These are phyloP conservation scores for Pagrus major DNA, from an alignment of 2,113 vertebrate species.

Conservation along the genomic window DNA sequence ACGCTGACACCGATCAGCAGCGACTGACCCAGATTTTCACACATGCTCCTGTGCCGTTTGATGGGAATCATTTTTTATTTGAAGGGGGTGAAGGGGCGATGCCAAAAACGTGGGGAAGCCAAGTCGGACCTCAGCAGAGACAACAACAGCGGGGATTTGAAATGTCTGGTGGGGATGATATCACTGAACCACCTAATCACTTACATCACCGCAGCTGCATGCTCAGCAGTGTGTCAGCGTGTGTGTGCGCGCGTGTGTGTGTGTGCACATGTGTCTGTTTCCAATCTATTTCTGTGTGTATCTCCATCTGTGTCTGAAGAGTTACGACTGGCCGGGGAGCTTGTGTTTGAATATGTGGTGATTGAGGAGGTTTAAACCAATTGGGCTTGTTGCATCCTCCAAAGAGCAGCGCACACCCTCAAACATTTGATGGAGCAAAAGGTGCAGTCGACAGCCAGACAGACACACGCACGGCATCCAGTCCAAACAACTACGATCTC, in stretches of 20 bases:
- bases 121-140: slow-evolving; percentile 69
- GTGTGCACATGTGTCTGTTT: slow-evolving; percentile 54
- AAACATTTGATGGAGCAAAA: background rate
- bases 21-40: slow-evolving; percentile 73
- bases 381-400: slow-evolving; percentile 14
- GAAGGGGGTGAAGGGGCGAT: background rate
- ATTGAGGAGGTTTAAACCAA: slow-evolving; percentile 58
- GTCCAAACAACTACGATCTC: slow-evolving; percentile 9
- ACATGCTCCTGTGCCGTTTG: slow-evolving; percentile 57
- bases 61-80: slow-evolving; percentile 51
- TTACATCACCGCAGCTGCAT: slow-evolving; percentile 85
- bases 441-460: slow-evolving; percentile 7
- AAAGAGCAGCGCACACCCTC: slow-evolving; percentile 1
- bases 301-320: slow-evolving; percentile 66
- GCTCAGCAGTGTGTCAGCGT: slow-evolving; percentile 71
- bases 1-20: slow-evolving; percentile 58
- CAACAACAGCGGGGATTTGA: slow-evolving; percentile 73
- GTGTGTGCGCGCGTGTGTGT: slow-evolving; percentile 33
- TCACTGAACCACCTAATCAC: slow-evolving; percentile 81
- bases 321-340: slow-evolving; percentile 36
- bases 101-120: slow-evolving; percentile 61
- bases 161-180: slow-evolving; percentile 81
- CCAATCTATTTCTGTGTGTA: slow-evolving; percentile 61
- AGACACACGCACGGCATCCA: background rate
- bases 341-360: slow-evolving; percentile 60